Percentiles rank a stretch among this genome's conserved stretches.
phyloP scores from a whole-genome alignment of 2,888 invertebrate species.

The Mantis religiosa region DNA sequence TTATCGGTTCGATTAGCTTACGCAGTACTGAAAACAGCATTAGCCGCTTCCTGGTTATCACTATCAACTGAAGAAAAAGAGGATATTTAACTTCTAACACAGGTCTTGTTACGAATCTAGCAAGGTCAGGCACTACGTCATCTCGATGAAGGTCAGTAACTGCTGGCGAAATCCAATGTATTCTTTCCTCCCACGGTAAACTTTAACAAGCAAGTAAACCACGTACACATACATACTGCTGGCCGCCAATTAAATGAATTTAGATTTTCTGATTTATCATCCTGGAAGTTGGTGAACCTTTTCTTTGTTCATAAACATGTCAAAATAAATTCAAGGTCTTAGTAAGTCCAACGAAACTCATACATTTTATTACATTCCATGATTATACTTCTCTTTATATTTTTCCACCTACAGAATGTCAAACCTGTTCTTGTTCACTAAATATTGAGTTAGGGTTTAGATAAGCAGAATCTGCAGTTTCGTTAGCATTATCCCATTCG shows the following conservation, averaged over 20 bases:
- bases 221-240: background rate
- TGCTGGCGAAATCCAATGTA: background rate
- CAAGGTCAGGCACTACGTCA: background rate
- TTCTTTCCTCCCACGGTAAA: background rate
- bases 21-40: too few relatives aligned
- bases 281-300: background rate
- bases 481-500: too few relatives aligned
- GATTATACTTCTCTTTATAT: too few relatives aligned
- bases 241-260: background rate
- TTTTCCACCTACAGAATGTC: too few relatives aligned
- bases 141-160: background rate
- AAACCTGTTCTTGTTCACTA: too few relatives aligned
- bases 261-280: background rate
- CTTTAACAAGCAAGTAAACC: background rate
- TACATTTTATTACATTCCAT: background rate
- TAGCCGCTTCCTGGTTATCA: too few relatives aligned
- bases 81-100: background rate
- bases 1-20: too few relatives aligned
- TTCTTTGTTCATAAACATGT: too few relatives aligned
- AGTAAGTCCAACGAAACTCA: background rate
- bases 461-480: too few relatives aligned
- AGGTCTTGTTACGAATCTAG: background rate
- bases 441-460: too few relatives aligned
- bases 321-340: background rate
- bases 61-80: too few relatives aligned